Percentiles rank a stretch among this genome's conserved stretches.
These are phyloP conservation scores for Thalassarche chlororhynchos DNA, from an alignment of 2,113 vertebrate genomes.

Conservation along the genomic window DNA sequence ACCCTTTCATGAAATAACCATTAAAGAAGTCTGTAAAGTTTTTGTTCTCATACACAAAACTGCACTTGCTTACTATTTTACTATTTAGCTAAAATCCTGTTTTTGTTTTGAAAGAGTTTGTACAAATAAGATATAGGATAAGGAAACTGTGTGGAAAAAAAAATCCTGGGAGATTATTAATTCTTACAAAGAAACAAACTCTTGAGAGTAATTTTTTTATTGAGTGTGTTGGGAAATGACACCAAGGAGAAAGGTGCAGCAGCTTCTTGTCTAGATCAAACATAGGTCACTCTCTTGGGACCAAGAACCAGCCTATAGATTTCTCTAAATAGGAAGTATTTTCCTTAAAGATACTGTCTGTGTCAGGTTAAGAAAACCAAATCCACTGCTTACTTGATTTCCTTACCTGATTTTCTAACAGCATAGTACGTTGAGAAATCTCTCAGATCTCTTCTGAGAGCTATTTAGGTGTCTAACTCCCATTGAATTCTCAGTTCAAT, in stretches of 20 bases:
- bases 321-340: background rate
- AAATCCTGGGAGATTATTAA: background rate
- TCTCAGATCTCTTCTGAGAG: background rate
- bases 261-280: background rate
- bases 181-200: background rate
- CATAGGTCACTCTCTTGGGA: background rate
- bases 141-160: background rate
- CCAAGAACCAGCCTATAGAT: background rate
- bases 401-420: background rate
- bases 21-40: background rate
- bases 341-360: background rate
- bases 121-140: background rate
- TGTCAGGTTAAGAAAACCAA: background rate
- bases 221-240: background rate
- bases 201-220: background rate
- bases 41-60: background rate
- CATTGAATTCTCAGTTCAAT: background rate
- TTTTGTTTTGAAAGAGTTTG: background rate
- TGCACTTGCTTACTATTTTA: background rate
- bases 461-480: background rate
- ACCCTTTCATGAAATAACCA: conserved; percentile 26
- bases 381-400: background rate
- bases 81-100: background rate
- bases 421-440: background rate
- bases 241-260: background rate